These are phyloP conservation scores for Holotrichia oblita DNA, from an alignment of 1,140 invertebrate species.

Conservation along the genomic window DNA sequence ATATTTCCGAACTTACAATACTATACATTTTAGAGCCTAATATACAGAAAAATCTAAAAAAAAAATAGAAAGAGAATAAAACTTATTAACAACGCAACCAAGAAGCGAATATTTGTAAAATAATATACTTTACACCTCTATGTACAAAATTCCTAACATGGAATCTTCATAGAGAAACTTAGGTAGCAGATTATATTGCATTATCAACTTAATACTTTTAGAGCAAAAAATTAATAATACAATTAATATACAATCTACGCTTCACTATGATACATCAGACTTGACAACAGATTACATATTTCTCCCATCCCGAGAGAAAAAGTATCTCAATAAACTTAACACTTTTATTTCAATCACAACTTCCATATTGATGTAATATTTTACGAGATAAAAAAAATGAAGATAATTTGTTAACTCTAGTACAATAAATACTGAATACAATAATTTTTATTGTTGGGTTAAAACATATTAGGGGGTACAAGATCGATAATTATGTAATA, in stretches of 20 bases:
- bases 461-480: background rate
- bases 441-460: background rate
- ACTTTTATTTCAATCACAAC: no score
- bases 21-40: background rate
- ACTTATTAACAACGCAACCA: background rate
- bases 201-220: background rate
- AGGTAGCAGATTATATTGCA: background rate
- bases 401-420: background rate
- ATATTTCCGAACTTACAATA: background rate
- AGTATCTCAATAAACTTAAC: background rate
- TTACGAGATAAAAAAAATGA: no score
- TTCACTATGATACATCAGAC: background rate
- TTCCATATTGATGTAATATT: no score
- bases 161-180: background rate
- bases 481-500: background rate
- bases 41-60: background rate
- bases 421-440: background rate
- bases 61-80: background rate
- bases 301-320: background rate
- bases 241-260: background rate
- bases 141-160: background rate
- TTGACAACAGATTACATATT: background rate
- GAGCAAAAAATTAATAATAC: background rate
- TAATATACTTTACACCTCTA: background rate
- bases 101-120: background rate